Base-by-base conservation (phyloP, 2,888 invertebrate species). In the Masnerella sp. region DNA sequence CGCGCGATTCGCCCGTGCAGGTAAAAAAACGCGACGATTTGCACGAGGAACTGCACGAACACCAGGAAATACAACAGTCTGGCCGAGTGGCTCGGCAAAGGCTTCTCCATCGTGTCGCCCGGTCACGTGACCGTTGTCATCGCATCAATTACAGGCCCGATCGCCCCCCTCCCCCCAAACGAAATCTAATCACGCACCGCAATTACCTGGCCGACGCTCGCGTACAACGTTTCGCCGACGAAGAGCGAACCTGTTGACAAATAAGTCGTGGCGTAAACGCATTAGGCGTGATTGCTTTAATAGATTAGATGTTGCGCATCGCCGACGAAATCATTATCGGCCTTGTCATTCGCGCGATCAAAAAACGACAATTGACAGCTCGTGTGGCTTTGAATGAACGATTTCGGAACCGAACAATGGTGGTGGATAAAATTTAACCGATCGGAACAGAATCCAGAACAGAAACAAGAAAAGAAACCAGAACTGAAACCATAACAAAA, bases 11-110 rank as follows among this genome's bases (percentile, higher is more conserved):
- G 82, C 28, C 79, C 79, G 68, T 86, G 85, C 17, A 87, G 81
- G 70, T 86, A 86, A 32, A 79, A 78, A 56, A 85, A 86, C 1
- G 81, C 81, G 51, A 83, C 77, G 68, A 85, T 80, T 71, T 87
- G 87, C 15, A 80, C 73, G 36, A 82, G 65, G 56, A 86, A 85
- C 76, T 86, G 87, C 45, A 80, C 80, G 36, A 85, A 68, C 54
- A 87, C 76, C 54, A 87, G 80, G 74, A 78, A 80, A 62, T 81
- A 82, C 72, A 84, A 77, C 64, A 83, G 75, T 79, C 80, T 80
- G 59, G 78, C 79, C 74, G 81, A 81, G 42, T 76, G 74, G 40
- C 78, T 75, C 64, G 77, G 70, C 72, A 59, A 51, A 52, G 78
- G 74, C 76, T 77, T 80, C 51, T 74, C 73, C 75, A 74, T 76